Percentiles rank a stretch among this genome's conserved stretches.
Evolutionary conservation across 1,140 invertebrate genomes (phyloP).

Genomic region (Aradophagus sp.): DNA sequence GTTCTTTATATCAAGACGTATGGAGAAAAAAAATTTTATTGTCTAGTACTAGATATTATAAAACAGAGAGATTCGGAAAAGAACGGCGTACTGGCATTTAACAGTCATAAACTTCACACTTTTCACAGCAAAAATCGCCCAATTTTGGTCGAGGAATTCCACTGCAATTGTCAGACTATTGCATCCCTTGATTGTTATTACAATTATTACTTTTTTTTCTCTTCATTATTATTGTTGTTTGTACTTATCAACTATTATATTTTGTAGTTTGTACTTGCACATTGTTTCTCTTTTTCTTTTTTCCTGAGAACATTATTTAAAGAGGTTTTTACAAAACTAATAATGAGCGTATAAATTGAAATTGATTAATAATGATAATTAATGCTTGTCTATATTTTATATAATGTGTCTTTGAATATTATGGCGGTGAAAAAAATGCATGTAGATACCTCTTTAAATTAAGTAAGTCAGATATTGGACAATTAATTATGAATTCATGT

Average conservation of each 20-base stretch:
- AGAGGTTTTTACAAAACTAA: background rate
- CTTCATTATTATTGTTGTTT: slow-evolving; percentile 46
- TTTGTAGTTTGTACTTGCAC: slow-evolving; percentile 74
- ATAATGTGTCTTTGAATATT: too few species aligned
- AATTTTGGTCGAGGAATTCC: too few species aligned
- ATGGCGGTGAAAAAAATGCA: slow-evolving; percentile 32
- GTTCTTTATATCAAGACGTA: too few species aligned
- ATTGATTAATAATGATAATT: too few species aligned
- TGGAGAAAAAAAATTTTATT: too few species aligned
- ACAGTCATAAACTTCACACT: slow-evolving; percentile 44
- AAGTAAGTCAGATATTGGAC: slow-evolving; percentile 20
- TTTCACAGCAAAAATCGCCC: slow-evolving; percentile 71
- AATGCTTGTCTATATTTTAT: too few species aligned
- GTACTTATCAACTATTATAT: slow-evolving; percentile 72
- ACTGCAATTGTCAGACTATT: too few species aligned
- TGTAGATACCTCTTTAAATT: slow-evolving; percentile 3
- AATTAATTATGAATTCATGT: too few species aligned
- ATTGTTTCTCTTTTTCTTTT: slow-evolving; percentile 65
- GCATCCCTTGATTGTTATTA: too few species aligned
- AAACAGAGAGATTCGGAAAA: slow-evolving; percentile 26
- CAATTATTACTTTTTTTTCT: too few species aligned
- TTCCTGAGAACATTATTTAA: slow-evolving; percentile 63
- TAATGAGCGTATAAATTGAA: too few species aligned
- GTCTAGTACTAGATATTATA: background rate
- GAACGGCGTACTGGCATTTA: slow-evolving; percentile 35